Conservation (phyloP, 2,888 invertebrate species). For the Aphidius colemani region DNA sequence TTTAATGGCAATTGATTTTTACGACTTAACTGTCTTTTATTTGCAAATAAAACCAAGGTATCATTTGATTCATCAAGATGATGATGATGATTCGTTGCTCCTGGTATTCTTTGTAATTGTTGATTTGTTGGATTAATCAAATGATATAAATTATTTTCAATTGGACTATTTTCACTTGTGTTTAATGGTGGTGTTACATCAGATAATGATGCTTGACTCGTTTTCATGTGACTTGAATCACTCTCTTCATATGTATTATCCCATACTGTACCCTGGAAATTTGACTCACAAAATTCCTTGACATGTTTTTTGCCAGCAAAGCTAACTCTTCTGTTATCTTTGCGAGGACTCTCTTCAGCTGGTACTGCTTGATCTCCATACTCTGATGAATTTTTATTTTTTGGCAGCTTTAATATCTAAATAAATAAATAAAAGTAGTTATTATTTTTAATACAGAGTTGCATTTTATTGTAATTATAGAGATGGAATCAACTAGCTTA, state of each 20-base stretch:
- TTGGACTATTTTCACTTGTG: background rate
- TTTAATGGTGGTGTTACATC: background rate
- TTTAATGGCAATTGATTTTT: background rate
- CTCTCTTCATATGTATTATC: conserved; percentile 53
- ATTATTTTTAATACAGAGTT: conserved; percentile 1
- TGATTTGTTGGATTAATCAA: background rate
- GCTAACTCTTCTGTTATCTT: conserved; percentile 50
- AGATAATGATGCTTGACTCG: conserved; percentile 26
- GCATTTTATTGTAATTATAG: background rate
- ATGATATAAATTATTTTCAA: background rate
- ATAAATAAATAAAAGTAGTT: conserved; percentile 17
- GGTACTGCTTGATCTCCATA: conserved; percentile 39
- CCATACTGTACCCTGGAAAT: conserved; percentile 52
- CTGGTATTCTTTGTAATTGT: background rate
- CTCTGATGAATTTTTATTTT: conserved; percentile 39
- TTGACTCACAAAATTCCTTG: conserved; percentile 52
- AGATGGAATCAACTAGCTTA: conserved; percentile 30
- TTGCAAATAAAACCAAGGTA: too few species aligned
- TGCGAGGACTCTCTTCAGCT: conserved; percentile 42
- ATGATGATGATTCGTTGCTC: background rate
- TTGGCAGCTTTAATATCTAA: conserved; percentile 50
- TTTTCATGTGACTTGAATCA: conserved; percentile 43
- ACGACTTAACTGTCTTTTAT: too few species aligned
- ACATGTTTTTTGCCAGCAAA: conserved; percentile 55
- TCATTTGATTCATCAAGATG: too few species aligned